These are phyloP conservation scores for Zonotrichia leucophrys DNA, from an alignment of 2,113 vertebrate genomes.

Conservation along the genomic window DNA sequence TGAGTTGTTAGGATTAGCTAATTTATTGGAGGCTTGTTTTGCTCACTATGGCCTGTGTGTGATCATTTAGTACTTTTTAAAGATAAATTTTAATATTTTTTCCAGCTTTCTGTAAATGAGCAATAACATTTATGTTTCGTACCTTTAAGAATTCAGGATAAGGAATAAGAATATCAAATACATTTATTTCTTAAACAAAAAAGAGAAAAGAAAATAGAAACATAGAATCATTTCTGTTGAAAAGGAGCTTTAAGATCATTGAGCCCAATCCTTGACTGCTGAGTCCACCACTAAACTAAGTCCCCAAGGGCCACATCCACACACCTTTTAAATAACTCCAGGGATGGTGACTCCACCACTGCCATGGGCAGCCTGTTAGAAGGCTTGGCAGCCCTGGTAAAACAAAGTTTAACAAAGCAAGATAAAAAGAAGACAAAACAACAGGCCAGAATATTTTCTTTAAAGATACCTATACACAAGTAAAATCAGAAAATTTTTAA, in stretches of 20 bases:
- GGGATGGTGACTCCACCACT: background rate
- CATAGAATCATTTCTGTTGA: background rate
- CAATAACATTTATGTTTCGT: background rate
- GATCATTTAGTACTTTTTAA: background rate
- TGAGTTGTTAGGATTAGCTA: background rate
- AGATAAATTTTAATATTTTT: background rate
- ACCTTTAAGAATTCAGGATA: background rate
- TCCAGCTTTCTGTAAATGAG: background rate
- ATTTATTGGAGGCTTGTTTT: background rate
- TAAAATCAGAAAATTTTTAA: background rate
- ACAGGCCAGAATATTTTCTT: background rate
- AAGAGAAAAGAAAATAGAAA: background rate
- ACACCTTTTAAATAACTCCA: accelerated
- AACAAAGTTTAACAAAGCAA: background rate
- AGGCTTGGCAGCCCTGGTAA: background rate
- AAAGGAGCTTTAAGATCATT: background rate
- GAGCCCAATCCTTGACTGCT: background rate
- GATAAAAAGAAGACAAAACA: background rate
- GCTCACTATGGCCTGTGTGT: background rate
- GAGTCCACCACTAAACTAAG: accelerated
- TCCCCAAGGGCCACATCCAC: too few species aligned
- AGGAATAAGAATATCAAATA: background rate
- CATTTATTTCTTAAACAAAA: background rate
- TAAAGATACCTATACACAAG: background rate
- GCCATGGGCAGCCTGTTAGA: too few species aligned